Evolutionary conservation across 2,888 invertebrate species (phyloP).

Genomic region (Heliothis peltigera): DNA sequence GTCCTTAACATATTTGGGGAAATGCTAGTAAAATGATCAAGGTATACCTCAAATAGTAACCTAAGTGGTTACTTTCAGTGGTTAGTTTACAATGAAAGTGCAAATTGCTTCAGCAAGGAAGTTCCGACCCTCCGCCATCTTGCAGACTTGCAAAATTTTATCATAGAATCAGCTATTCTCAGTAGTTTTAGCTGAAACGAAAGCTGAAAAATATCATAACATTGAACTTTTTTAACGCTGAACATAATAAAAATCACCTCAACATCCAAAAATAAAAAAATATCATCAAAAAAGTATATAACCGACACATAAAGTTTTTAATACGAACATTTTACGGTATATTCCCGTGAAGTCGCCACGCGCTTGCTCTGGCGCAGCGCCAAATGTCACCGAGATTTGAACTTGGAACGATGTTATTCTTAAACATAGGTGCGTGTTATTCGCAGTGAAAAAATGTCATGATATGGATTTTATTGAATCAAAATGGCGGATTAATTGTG

Average conservation of each 20-base stretch:
- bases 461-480: slow-evolving; percentile 51
- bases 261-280: slow-evolving; percentile 14
- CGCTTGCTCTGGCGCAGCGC: slow-evolving; percentile 61
- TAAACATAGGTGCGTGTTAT: slow-evolving; percentile 64
- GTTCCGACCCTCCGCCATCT: too few relatives aligned
- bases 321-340: slow-evolving; percentile 32
- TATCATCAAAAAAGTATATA: slow-evolving; percentile 22
- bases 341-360: slow-evolving; percentile 49
- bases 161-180: not conserved
- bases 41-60: too few relatives aligned
- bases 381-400: slow-evolving; percentile 68
- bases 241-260: too few relatives aligned
- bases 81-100: too few relatives aligned
- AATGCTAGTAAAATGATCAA: too few relatives aligned
- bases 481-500: slow-evolving; percentile 15
- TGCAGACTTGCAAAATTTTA: not conserved
- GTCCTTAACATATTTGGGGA: too few relatives aligned
- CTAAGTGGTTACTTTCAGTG: too few relatives aligned
- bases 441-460: slow-evolving; percentile 64
- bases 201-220: not conserved
- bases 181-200: not conserved
- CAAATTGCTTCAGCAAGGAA: too few relatives aligned
- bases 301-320: slow-evolving; percentile 24
- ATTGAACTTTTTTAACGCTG: not conserved
- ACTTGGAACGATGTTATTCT: slow-evolving; percentile 73